These are phyloP conservation scores for Nomada goodeniana DNA, from an alignment of 2,888 invertebrate species.

Conservation along the genomic window DNA sequence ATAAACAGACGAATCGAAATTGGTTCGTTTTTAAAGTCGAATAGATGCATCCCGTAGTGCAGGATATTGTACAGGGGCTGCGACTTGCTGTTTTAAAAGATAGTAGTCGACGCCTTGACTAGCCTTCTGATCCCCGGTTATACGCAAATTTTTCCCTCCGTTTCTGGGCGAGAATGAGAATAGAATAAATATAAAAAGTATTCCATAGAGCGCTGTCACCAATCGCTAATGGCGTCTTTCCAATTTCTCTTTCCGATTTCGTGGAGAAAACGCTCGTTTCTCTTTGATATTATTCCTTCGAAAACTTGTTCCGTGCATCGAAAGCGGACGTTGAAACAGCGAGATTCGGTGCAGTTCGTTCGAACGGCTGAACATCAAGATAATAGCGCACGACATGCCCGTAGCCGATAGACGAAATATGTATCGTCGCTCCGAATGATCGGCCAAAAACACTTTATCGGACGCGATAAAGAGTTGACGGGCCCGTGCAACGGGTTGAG, in stretches of 20 bases:
- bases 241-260: no score
- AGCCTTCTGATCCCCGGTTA: conserved; percentile 16
- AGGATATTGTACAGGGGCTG: conserved; percentile 52
- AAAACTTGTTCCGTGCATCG: no score
- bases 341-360: conserved; percentile 18
- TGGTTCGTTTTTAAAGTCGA: not conserved
- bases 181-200: no score
- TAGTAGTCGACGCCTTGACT: conserved; percentile 1
- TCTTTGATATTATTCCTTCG: no score
- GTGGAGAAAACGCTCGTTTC: no score
- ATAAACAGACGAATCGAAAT: not conserved
- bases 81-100: conserved; percentile 53
- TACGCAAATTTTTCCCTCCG: not conserved
- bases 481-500: not conserved
- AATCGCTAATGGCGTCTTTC: no score
- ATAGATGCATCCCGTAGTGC: conserved; percentile 8
- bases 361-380: conserved; percentile 39
- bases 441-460: conserved; percentile 64
- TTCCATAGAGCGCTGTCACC: no score
- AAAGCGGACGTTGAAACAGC: not conserved
- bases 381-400: conserved; percentile 21
- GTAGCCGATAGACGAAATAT: conserved; percentile 40
- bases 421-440: conserved; percentile 37
- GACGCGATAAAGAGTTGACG: conserved; percentile 23
- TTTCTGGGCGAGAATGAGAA: no score